phyloP scores from a whole-genome alignment of 2,888 invertebrate species.

The Athalia cordata region DNA sequence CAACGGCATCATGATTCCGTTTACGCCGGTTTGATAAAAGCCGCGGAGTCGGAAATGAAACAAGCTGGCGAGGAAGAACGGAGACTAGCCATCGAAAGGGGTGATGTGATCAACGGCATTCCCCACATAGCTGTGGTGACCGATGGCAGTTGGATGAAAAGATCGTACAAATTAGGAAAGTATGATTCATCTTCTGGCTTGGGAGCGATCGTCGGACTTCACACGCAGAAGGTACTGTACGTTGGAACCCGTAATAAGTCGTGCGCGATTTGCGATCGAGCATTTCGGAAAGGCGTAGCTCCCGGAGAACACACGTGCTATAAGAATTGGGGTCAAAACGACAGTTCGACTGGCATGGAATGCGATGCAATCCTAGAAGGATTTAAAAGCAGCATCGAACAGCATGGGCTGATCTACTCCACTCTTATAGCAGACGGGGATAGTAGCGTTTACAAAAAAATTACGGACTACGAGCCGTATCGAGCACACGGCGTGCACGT shows the following conservation, averaged over 20 bases:
- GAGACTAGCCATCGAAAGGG: slow-evolving; percentile 49
- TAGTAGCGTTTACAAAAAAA: slow-evolving; percentile 60
- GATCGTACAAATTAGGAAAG: slow-evolving; percentile 49
- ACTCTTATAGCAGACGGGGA: slow-evolving; percentile 58
- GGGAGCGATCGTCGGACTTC: slow-evolving; percentile 50
- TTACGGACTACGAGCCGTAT: slow-evolving; percentile 57
- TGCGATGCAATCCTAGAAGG: slow-evolving; percentile 50
- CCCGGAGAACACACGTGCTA: slow-evolving; percentile 54
- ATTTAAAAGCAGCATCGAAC: slow-evolving; percentile 49
- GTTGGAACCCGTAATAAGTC: slow-evolving; percentile 59
- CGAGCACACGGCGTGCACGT: slow-evolving; percentile 47
- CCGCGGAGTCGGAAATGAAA: slow-evolving; percentile 34
- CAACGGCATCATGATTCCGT: background rate
- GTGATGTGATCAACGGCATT: slow-evolving; percentile 47
- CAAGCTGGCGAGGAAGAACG: slow-evolving; percentile 31
- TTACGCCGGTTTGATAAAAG: background rate
- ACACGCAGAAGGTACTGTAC: slow-evolving; percentile 55
- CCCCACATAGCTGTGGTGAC: slow-evolving; percentile 49
- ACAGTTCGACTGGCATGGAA: slow-evolving; percentile 61
- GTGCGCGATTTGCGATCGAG: slow-evolving; percentile 55
- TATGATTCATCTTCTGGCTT: slow-evolving; percentile 53
- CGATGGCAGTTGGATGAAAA: slow-evolving; percentile 55
- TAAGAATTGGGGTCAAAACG: slow-evolving; percentile 58
- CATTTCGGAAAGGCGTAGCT: slow-evolving; percentile 41
- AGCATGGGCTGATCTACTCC: slow-evolving; percentile 51